Evolutionary conservation across 2,888 invertebrate species (phyloP), one percentile per base, ranked within the genome.

Genomic region (Callosobruchus maculatus): DNA sequence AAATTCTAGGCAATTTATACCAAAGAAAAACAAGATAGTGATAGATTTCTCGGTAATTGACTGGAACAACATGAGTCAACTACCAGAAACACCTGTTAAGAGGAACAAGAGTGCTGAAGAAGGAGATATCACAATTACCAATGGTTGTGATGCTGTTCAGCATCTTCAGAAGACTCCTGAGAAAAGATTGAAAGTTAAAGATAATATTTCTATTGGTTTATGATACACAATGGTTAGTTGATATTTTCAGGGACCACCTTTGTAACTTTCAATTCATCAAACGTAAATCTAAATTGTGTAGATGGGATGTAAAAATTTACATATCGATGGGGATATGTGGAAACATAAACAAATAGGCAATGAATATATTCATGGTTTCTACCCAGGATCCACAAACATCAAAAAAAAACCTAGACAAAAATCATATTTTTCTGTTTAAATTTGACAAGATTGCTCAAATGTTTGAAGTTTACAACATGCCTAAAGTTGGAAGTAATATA

Each of bases 11-110:
- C 91, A 92, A 85, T 93, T 90, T 82, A 85, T 85, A 82, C 94
- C 95, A 74, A 89, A 88, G 73, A 87, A 88, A 73, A 87, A 88
- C 18, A 88, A 89, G 85, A 91, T 95, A 80, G 88, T 91, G 22
- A 93, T 95, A 71, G 91, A 94, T 84, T 94, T 95, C 84, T 86
- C 86, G 68, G 89, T 90, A 75, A 91, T 91, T 70, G 89, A 92
- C 81, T 90, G 90, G 90, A 89, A 90, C 80, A 80, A 86, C 71
- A 88, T 88, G 86, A 87, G 83, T 69, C 90, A 90, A 81, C 74
- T 88, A 71, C 88, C 89, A 21, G 79, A 84, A 69, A 87, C 87
- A 22, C 88, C 89, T 72, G 13, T 49, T 1, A 49, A 49, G 18
- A 13, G 18, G 4, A 49, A 18, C 13, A 49, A 18, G 13, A 18